phyloP scores from a whole-genome alignment of 2,888 invertebrate species.

The Dusona sp. region DNA sequence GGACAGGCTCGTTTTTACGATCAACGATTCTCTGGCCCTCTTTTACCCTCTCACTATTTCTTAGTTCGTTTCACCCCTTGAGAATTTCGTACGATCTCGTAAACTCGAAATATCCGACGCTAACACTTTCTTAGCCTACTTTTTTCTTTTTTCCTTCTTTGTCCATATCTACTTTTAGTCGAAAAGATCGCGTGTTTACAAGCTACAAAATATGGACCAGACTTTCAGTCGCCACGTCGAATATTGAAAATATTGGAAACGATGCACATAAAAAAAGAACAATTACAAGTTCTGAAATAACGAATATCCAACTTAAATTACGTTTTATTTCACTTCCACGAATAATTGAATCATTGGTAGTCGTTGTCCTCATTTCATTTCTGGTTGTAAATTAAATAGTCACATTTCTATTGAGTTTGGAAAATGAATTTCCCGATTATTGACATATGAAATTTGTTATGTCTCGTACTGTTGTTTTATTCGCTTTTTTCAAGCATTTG shows the following conservation, averaged over 20 bases:
- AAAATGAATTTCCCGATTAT: too few species aligned
- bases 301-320: background rate
- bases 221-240: conserved; percentile 30
- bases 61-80: conserved; percentile 16
- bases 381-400: background rate
- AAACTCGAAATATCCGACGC: conserved; percentile 54
- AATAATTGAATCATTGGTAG: background rate
- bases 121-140: conserved; percentile 25
- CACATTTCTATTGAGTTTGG: background rate
- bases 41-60: conserved; percentile 16
- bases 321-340: background rate
- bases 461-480: too few species aligned
- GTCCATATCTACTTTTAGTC: background rate
- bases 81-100: conserved; percentile 50
- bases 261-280: background rate
- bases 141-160: background rate
- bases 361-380: background rate
- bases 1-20: conserved; percentile 61
- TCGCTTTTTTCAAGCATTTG: too few species aligned
- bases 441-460: too few species aligned
- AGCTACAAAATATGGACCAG: conserved; percentile 39
- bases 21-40: conserved; percentile 48
- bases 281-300: background rate
- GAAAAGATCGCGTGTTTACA: conserved; percentile 35
- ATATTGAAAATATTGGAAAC: background rate